Percentiles rank a stretch among this genome's conserved stretches.
Evolutionary conservation across 2,113 vertebrate species (phyloP).

Genomic region (Cairina moschata): DNA sequence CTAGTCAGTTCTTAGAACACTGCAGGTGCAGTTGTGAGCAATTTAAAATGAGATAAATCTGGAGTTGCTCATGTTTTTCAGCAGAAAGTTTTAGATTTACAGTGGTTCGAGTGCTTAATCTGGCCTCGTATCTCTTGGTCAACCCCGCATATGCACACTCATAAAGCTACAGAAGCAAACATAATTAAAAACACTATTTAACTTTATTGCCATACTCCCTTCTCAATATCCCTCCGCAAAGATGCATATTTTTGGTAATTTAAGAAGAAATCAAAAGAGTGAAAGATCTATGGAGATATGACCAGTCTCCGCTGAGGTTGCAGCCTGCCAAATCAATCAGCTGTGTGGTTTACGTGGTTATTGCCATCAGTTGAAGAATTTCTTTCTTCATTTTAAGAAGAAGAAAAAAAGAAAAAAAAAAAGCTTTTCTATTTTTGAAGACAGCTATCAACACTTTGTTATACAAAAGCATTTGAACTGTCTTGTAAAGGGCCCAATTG

Average conservation of each 20-base stretch:
- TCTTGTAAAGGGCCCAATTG: background rate
- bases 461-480: background rate
- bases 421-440: background rate
- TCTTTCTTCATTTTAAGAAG: background rate
- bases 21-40: background rate
- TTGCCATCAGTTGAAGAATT: background rate
- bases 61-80: background rate
- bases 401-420: no score
- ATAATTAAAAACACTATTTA: slow-evolving; percentile 13
- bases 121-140: background rate
- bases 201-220: background rate
- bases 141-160: background rate
- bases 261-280: background rate
- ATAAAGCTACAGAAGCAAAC: slow-evolving; percentile 21
- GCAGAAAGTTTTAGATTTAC: background rate
- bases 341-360: background rate
- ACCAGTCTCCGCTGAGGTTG: background rate
- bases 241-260: background rate
- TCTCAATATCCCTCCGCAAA: background rate
- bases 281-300: background rate
- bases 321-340: background rate
- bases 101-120: background rate
- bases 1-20: background rate
- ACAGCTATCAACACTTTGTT: background rate
- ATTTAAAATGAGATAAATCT: background rate